Conservation (phyloP, 2,888 invertebrate species). For the Clepsis dumicolana region DNA sequence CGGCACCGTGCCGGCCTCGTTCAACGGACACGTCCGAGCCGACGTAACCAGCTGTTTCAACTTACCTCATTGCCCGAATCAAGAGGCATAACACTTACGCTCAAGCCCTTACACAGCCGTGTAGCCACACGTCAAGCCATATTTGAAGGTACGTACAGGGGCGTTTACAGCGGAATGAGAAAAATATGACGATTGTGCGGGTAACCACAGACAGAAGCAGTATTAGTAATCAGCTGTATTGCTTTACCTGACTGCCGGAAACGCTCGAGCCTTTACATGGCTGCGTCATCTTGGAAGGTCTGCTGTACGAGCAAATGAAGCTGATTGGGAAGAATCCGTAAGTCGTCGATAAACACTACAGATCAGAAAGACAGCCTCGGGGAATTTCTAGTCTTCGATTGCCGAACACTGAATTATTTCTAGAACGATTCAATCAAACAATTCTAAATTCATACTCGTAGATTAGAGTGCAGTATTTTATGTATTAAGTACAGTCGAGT, state of each 20-base stretch:
- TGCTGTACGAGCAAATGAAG: background rate
- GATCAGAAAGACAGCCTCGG: too few species aligned
- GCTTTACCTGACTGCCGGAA: conserved; percentile 43
- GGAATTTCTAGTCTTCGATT: too few species aligned
- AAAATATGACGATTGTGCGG: too few species aligned
- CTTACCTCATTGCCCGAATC: conserved; percentile 42
- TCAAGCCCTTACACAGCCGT: conserved; percentile 3
- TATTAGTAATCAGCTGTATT: conserved; percentile 53
- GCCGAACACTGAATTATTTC: too few species aligned
- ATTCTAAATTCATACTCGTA: too few species aligned
- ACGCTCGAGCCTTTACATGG: conserved; percentile 24
- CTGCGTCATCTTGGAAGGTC: background rate
- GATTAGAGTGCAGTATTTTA: too few species aligned
- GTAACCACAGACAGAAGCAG: too few species aligned
- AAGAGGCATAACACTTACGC: conserved; percentile 38
- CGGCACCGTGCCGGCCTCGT: conserved; percentile 41
- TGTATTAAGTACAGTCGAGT: too few species aligned
- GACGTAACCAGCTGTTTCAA: conserved; percentile 52
- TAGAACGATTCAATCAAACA: too few species aligned
- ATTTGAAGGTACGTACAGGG: too few species aligned
- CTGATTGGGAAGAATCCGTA: background rate
- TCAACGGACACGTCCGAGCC: conserved; percentile 48
- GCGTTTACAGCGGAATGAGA: too few species aligned
- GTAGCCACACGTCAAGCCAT: too few species aligned
- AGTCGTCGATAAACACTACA: background rate